phyloP scores from a whole-genome alignment of 2,797 vertebrate genomes.

The Gallirallus australis region DNA sequence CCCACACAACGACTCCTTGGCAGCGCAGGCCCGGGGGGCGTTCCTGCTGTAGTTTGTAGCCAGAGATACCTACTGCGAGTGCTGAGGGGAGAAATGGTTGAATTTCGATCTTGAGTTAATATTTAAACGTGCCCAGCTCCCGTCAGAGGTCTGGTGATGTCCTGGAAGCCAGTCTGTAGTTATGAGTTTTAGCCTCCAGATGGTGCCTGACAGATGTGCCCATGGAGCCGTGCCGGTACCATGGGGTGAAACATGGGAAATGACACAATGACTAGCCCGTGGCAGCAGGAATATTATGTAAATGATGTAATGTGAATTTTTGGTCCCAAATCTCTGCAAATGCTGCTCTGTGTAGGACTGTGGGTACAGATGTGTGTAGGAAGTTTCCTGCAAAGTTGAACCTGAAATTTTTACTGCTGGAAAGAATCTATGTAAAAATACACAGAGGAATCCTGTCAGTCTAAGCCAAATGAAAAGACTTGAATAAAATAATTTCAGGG shows the following conservation, averaged over 20 bases:
- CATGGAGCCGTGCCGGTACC: neutral
- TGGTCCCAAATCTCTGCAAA: neutral
- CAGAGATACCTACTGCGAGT: neutral
- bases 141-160: neutral
- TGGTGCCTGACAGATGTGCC: slow-evolving; percentile 10
- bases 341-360: neutral
- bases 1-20: neutral
- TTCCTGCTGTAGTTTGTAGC: neutral
- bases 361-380: neutral
- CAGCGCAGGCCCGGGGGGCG: fast-evolving
- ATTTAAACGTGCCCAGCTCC: neutral
- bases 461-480: neutral
- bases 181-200: slow-evolving; percentile 24
- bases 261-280: slow-evolving; percentile 9
- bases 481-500: neutral
- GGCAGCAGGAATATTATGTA: neutral
- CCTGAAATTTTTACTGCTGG: neutral
- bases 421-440: neutral
- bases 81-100: neutral
- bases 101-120: neutral
- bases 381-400: neutral
- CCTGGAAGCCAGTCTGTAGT: neutral
- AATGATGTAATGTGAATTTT: neutral
- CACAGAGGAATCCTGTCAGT: neutral
- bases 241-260: neutral